These are phyloP conservation scores for Sinonovacula constricta DNA, from an alignment of 1,140 invertebrate species.

Conservation along the genomic window DNA sequence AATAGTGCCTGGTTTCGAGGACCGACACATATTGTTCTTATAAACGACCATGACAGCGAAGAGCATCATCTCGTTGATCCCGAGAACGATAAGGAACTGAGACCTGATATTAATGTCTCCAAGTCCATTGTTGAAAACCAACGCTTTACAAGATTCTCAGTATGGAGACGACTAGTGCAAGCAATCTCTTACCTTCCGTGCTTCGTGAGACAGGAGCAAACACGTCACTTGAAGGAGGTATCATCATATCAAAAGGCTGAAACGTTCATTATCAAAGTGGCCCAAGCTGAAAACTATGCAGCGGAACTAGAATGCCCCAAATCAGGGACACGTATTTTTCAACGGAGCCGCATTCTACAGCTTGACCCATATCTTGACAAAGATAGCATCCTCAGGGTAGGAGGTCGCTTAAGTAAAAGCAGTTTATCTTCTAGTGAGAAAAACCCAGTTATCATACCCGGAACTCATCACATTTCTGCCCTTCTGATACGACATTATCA, in stretches of 20 bases:
- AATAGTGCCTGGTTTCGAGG: constrained; percentile 20
- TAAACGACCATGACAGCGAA: neutral
- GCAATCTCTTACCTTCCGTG: constrained; percentile 6
- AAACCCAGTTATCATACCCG: constrained; percentile 46
- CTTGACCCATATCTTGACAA: constrained; percentile 7
- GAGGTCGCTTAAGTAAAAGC: constrained; percentile 15
- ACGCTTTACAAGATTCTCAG: constrained; percentile 25
- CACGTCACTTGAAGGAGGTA: neutral
- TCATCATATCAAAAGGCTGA: neutral
- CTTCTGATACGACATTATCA: constrained; percentile 37
- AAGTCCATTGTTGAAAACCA: neutral
- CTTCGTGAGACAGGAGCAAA: neutral
- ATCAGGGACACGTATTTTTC: neutral
- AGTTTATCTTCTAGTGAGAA: neutral
- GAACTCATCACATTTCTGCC: constrained; percentile 24
- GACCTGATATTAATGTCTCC: neutral
- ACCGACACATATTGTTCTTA: constrained; percentile 6
- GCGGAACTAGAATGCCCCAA: neutral
- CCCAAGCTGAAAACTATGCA: neutral
- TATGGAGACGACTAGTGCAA: constrained; percentile 4
- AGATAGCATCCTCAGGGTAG: constrained; percentile 16
- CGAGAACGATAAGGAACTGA: constrained; percentile 19
- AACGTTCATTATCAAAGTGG: neutral
- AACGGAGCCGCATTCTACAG: neutral
- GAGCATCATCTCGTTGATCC: constrained; percentile 17